Conservation (phyloP, 2,888 invertebrate genomes). For the Dryadula phaetusa region DNA sequence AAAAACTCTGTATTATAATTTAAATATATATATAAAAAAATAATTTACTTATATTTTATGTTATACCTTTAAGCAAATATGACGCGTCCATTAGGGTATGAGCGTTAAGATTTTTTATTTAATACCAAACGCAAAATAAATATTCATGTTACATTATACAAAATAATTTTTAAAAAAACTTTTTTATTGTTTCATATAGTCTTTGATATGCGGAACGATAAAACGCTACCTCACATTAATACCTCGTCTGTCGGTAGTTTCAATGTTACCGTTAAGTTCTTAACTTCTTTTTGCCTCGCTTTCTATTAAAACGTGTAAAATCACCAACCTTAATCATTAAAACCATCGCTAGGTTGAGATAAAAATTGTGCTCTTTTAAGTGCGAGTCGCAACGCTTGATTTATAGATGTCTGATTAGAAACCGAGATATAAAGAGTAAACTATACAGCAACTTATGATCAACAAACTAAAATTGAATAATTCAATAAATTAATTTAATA, state of each 20-base stretch:
- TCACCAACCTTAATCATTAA: background rate
- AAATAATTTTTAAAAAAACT: no score
- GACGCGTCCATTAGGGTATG: background rate
- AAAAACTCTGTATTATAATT: no score
- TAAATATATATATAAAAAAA: no score
- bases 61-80: no score
- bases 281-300: no score
- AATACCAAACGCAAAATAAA: background rate
- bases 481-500: conserved; percentile 50
- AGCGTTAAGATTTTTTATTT: background rate
- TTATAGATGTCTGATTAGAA: conserved; percentile 45
- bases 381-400: conserved; percentile 34
- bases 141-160: no score
- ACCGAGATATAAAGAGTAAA: conserved; percentile 36
- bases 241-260: no score
- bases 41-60: no score
- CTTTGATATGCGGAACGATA: no score
- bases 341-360: background rate
- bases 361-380: background rate
- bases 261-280: no score
- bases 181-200: no score
- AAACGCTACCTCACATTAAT: background rate
- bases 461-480: conserved; percentile 50
- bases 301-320: background rate
- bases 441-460: conserved; percentile 29